These are phyloP conservation scores for Enteromius anoplus DNA, from an alignment of 2,797 vertebrate species.

Conservation along the genomic window DNA sequence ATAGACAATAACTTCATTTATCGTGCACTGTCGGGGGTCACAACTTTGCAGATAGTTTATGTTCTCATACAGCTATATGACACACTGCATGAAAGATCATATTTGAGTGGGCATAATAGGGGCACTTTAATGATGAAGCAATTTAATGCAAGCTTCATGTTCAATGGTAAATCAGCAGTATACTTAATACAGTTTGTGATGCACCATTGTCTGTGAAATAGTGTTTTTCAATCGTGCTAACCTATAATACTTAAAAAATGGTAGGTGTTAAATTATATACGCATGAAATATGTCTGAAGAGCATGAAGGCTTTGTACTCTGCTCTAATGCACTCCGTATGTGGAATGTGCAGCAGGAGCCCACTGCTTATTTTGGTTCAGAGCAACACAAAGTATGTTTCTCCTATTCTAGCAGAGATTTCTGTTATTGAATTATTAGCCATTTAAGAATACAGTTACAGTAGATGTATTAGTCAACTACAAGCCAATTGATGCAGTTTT, in stretches of 20 bases:
- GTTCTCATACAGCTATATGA: too few relatives aligned
- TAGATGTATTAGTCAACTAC: background rate
- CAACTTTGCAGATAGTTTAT: too few relatives aligned
- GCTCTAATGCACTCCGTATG: constrained; percentile 76
- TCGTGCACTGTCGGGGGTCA: too few relatives aligned
- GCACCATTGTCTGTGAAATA: background rate
- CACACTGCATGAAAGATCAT: too few relatives aligned
- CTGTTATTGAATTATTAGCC: background rate
- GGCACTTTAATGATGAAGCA: background rate
- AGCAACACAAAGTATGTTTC: constrained; percentile 61
- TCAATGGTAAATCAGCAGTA: background rate
- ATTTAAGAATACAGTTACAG: background rate
- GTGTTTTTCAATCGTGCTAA: background rate
- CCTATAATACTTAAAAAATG: background rate
- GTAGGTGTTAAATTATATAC: background rate
- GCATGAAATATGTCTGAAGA: constrained; percentile 56
- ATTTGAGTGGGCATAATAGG: too few relatives aligned
- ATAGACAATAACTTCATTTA: too few relatives aligned
- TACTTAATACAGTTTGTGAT: background rate
- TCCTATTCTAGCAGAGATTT: constrained; percentile 48
- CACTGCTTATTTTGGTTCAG: constrained; percentile 64
- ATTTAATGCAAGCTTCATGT: background rate
- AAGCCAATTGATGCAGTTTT: background rate
- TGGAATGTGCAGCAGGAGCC: constrained; percentile 74
- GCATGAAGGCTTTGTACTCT: constrained; percentile 46